A percentile compares a stretch with the other conserved stretches of the same genome.
These are phyloP conservation scores for Vesta saturnalis DNA, from an alignment of 2,888 invertebrate species.

Conservation along the genomic window DNA sequence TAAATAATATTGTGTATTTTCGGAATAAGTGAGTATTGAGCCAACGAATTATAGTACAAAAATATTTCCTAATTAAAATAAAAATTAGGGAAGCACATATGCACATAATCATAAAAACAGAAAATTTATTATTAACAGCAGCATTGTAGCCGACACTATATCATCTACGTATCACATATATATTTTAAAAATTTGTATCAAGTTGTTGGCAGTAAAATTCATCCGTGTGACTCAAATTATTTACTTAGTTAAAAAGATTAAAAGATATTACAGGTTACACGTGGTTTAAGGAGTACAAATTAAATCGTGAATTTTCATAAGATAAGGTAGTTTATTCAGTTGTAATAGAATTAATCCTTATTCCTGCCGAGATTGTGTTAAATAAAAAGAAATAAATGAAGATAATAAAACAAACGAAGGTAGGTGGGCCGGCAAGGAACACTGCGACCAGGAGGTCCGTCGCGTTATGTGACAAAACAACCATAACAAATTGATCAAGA, in stretches of 20 bases:
- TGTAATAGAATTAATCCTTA: constrained; percentile 58
- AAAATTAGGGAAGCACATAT: constrained; percentile 9
- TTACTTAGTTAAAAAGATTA: neutral
- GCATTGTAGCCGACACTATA: constrained; percentile 14
- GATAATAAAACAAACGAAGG: constrained; percentile 59
- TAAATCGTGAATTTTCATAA: constrained; percentile 45
- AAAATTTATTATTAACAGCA: constrained; percentile 13
- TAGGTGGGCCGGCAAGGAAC: constrained; percentile 59
- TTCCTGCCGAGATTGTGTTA: constrained; percentile 56
- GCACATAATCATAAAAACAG: constrained; percentile 1
- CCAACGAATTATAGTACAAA: too few species aligned
- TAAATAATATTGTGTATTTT: too few species aligned
- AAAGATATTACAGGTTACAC: neutral
- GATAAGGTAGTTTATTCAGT: constrained; percentile 55
- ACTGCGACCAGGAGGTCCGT: constrained; percentile 60
- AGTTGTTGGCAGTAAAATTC: constrained; percentile 12
- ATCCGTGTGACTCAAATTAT: constrained; percentile 1
- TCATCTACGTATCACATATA: neutral
- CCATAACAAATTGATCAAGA: constrained; percentile 62
- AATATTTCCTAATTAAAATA: constrained; percentile 8
- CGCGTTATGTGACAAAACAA: constrained; percentile 62
- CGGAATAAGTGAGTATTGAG: too few species aligned
- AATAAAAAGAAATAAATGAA: constrained; percentile 55
- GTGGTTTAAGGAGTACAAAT: constrained; percentile 44
- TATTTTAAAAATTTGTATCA: constrained; percentile 9